Base-by-base conservation (phyloP, 2,888 invertebrate species). In the Dicroscelio sp. region DNA sequence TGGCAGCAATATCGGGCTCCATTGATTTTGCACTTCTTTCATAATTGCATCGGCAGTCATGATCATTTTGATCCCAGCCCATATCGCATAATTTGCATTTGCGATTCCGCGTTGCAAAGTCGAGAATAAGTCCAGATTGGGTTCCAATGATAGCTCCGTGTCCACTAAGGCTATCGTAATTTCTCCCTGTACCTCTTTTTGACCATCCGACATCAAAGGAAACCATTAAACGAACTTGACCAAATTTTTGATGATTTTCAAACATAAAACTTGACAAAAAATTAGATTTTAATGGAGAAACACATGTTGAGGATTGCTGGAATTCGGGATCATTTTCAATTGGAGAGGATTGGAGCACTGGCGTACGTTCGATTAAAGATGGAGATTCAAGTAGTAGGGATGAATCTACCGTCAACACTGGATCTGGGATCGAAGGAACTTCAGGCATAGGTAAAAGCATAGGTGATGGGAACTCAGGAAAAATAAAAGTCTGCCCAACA, bases 101-200 rank as follows among this genome's bases (percentile, higher is more conserved):
- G 1, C 80, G 48, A 43, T 80, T 80, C 25, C 67, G n/a, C 8
- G 80, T 80, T 20, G 2, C 67, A 55, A 52, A 80, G 35, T 80
- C 80, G 10, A 80, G 14, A 25, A 80, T 48, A 10, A 1, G 23
- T 23, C 80, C 80, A 27, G 67, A 67, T 43, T 80, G 80, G 5
- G 80, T 33, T 33, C 80, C 80, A 33, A 80, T 80, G 8, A 80
- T 52, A 35, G 67, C 65, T 67, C 80, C 80, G 17, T 80, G 67
- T 31, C 67, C 80, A 67, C 67, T 80, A 3, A 80, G 30, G 38
- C 80, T 80, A 25, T 82, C 71, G 30, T 69, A 82, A 33, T 80
- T 80, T 3, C 43, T 48, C 5, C 80, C 80, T 12, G 65, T 67
- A 0, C 80, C 67, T 80, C 80, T 48, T 67, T 80, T 80, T 2